These are phyloP conservation scores for Nebria ingens DNA, from an alignment of 1,140 invertebrate genomes.

Conservation along the genomic window DNA sequence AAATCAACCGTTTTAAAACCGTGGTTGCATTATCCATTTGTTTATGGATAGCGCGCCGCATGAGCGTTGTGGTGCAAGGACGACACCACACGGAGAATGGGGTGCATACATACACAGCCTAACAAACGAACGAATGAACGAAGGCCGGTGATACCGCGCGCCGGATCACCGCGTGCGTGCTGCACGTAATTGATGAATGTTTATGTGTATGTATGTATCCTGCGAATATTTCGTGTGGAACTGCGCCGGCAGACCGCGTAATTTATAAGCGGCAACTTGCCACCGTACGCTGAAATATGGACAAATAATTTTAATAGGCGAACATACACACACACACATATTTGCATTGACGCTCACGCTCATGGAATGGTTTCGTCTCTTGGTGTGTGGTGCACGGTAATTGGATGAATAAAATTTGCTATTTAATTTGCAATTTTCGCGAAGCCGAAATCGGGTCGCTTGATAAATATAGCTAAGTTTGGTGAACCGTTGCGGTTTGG, in stretches of 20 bases:
- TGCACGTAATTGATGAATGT: constrained; percentile 4
- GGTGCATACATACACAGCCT: not conserved
- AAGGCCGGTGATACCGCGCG: not conserved
- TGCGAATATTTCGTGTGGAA: constrained; percentile 2
- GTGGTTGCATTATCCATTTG: constrained; percentile 7
- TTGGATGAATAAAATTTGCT: too few species aligned
- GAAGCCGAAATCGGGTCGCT: too few species aligned
- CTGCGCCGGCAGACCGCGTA: not conserved
- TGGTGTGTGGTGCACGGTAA: too few species aligned
- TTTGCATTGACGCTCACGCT: not conserved
- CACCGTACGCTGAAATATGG: not conserved
- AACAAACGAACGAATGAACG: too few species aligned
- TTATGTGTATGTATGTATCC: not conserved
- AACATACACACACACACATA: not conserved
- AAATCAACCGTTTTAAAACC: constrained; percentile 8
- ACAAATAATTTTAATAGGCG: constrained; percentile 9
- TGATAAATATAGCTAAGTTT: too few species aligned
- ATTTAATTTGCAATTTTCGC: too few species aligned
- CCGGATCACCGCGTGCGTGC: not conserved
- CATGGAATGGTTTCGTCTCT: too few species aligned
- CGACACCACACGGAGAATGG: not conserved
- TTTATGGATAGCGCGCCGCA: not conserved
- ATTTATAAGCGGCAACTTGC: constrained; percentile 6
- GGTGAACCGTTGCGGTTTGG: too few species aligned
- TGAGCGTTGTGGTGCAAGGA: too few species aligned